Evolutionary conservation across 1,140 invertebrate genomes (phyloP).

Genomic region (Drosophila insularis): DNA sequence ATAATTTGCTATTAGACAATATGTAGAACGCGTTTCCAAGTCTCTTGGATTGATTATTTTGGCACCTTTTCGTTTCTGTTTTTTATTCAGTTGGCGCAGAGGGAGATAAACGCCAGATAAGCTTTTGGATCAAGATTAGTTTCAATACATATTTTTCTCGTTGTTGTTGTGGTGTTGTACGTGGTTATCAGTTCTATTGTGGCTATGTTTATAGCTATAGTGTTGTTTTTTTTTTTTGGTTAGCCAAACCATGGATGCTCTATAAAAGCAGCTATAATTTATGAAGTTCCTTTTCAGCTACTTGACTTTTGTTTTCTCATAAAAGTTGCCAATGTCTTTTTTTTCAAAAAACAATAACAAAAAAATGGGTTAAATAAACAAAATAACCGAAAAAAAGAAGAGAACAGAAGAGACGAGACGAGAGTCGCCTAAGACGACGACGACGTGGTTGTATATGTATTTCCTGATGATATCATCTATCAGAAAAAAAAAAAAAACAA

Average conservation of each 20-base stretch:
- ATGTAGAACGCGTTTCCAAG: conserved; percentile 7
- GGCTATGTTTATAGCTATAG: conserved; percentile 46
- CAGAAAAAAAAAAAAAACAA: conserved; percentile 15
- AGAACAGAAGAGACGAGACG: neutral
- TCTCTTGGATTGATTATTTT: conserved; percentile 1
- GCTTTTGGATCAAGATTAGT: conserved; percentile 65
- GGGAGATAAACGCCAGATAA: conserved; percentile 75
- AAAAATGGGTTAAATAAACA: conserved; percentile 50
- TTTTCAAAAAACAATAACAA: neutral
- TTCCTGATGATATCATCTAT: conserved; percentile 63
- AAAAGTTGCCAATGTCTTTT: conserved; percentile 31
- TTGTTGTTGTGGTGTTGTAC: conserved; percentile 20
- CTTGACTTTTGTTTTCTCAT: conserved; percentile 54
- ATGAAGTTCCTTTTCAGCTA: conserved; percentile 45
- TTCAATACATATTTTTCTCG: too few species aligned
- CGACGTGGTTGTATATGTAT: conserved; percentile 21
- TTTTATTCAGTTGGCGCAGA: conserved; percentile 11
- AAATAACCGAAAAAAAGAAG: neutral
- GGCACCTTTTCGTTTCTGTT: neutral
- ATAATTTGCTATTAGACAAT: conserved; percentile 64
- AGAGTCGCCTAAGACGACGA: too few species aligned
- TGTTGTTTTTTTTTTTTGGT: conserved; percentile 12
- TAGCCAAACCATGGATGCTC: conserved; percentile 50
- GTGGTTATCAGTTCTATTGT: conserved; percentile 47
- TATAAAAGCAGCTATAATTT: conserved; percentile 57